phyloP scores from a whole-genome alignment of 2,113 vertebrate species.

The Pleuronectes platessa region DNA sequence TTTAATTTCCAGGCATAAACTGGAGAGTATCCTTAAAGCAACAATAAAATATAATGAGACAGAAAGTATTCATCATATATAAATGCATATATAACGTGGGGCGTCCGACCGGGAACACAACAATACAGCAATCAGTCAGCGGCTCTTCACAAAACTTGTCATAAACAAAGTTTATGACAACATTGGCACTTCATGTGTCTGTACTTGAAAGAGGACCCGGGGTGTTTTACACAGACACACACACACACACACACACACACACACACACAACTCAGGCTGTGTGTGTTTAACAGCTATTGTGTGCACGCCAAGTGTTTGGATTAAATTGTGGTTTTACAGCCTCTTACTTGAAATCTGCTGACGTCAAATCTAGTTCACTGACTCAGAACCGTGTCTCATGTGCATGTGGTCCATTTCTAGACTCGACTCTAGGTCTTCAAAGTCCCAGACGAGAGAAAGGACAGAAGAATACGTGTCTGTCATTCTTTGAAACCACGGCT shows the following conservation, averaged over 20 bases:
- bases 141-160: no score
- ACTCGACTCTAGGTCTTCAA: no score
- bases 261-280: no score
- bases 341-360: not conserved
- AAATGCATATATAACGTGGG: not conserved
- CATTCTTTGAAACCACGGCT: not conserved
- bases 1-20: no score
- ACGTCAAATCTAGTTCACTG: not conserved
- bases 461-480: not conserved
- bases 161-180: not conserved
- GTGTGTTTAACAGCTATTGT: not conserved
- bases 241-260: no score
- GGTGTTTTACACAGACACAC: not conserved
- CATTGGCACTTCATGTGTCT: not conserved
- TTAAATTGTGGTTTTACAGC: not conserved
- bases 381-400: not conserved
- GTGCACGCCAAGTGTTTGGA: not conserved
- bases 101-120: no score
- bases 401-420: not conserved
- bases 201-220: not conserved
- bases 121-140: no score
- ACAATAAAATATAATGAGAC: not conserved
- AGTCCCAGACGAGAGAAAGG: not conserved
- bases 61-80: not conserved
- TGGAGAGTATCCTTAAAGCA: not conserved